phyloP scores from a whole-genome alignment of 2,113 vertebrate species.

The Antidorcas marsupialis region DNA sequence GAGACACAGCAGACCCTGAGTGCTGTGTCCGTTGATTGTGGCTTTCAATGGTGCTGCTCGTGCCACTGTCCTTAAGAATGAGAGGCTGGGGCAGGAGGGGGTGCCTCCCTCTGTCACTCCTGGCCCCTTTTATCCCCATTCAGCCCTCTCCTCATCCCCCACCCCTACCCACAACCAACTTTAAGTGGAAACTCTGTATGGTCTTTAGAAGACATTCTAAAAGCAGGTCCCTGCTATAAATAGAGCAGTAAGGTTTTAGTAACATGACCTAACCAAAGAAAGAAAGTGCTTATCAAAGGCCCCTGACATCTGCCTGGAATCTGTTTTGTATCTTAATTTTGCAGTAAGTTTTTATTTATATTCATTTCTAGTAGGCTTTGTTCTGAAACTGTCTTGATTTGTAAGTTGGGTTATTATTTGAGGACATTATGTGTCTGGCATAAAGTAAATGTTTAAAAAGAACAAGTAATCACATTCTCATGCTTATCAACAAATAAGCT shows the following conservation, averaged over 20 bases:
- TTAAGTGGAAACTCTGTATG: not conserved
- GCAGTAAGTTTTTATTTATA: not conserved
- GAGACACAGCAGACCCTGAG: not conserved
- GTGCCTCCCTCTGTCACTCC: not conserved
- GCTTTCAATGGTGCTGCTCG: not conserved
- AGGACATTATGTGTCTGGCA: not conserved
- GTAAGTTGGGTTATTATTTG: not conserved
- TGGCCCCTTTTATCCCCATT: not conserved
- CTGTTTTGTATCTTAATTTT: not conserved
- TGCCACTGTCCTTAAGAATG: slow-evolving; percentile 11
- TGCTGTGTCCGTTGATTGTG: not conserved
- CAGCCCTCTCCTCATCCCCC: not conserved
- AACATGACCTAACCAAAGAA: not conserved
- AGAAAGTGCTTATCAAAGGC: not conserved
- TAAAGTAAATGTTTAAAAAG: not conserved
- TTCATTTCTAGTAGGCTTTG: not conserved
- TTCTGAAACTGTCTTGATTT: not conserved
- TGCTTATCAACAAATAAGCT: not conserved
- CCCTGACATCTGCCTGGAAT: not conserved
- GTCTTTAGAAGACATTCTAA: slow-evolving; percentile 34
- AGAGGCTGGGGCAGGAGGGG: not conserved
- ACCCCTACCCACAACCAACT: not conserved
- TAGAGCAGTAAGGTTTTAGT: slow-evolving; percentile 12
- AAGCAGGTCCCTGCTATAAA: not conserved
- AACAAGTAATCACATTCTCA: not conserved